phyloP scores from a whole-genome alignment of 2,888 invertebrate genomes.

The Tetragnatha montana region DNA sequence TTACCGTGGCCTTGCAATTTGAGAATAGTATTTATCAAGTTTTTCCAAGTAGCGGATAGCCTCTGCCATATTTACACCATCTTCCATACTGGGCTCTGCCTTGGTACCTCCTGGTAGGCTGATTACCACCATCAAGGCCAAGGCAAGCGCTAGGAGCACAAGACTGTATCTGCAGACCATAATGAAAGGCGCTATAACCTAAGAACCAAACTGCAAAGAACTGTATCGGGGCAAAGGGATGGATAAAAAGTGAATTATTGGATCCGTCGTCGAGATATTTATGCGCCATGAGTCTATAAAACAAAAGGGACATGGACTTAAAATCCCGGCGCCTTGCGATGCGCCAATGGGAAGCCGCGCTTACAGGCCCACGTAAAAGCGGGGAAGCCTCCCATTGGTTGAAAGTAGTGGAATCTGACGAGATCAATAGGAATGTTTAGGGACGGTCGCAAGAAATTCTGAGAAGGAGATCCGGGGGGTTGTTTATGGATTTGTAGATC shows the following conservation, averaged over 20 bases:
- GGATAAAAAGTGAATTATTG: slow-evolving; percentile 26
- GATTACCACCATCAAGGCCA: slow-evolving; percentile 34
- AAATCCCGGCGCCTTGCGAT: slow-evolving; percentile 22
- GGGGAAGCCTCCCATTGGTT: slow-evolving; percentile 39
- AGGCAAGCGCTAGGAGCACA: slow-evolving; percentile 34
- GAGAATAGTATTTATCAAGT: slow-evolving; percentile 82
- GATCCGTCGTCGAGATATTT: slow-evolving; percentile 40
- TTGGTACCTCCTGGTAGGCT: slow-evolving; percentile 24
- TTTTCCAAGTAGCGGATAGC: slow-evolving; percentile 83
- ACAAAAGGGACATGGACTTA: slow-evolving; percentile 44
- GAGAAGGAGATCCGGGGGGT: neutral
- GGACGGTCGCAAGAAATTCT: neutral
- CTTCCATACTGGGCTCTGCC: slow-evolving; percentile 65
- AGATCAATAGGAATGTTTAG: slow-evolving; percentile 47
- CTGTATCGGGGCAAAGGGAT: slow-evolving; percentile 1
- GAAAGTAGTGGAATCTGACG: slow-evolving; percentile 54
- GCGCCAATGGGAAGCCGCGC: slow-evolving; percentile 47
- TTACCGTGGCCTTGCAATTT: slow-evolving; percentile 83
- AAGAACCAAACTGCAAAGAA: neutral
- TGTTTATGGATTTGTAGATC: neutral
- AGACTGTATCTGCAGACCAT: slow-evolving; percentile 48
- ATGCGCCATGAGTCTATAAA: slow-evolving; percentile 39
- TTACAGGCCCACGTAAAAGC: slow-evolving; percentile 53
- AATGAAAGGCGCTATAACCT: neutral
- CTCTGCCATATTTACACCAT: slow-evolving; percentile 81